These are phyloP conservation scores for Equus przewalskii DNA, from an alignment of 2,113 vertebrate genomes.

Conservation along the genomic window DNA sequence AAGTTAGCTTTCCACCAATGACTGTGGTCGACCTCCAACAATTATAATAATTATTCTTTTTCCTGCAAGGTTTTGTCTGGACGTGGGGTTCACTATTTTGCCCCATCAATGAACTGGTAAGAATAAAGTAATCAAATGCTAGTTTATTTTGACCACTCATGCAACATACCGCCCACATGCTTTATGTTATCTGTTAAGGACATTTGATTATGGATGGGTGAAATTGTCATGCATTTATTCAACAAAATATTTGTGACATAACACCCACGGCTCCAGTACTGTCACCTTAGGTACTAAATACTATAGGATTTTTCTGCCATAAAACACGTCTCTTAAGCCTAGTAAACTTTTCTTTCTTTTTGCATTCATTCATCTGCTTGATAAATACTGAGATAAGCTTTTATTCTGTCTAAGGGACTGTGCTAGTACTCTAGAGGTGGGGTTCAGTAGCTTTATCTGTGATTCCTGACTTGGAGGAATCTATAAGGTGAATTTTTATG, in stretches of 20 bases:
- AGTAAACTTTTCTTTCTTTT: not conserved
- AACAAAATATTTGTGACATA: not conserved
- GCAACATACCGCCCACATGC: not conserved
- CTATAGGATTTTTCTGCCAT: not conserved
- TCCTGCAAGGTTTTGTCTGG: conserved; percentile 35
- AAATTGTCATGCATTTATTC: conserved; percentile 44
- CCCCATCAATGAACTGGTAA: not conserved
- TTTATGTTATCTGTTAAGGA: not conserved
- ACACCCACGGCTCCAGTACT: not conserved
- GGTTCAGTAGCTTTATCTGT: not conserved
- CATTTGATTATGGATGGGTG: not conserved
- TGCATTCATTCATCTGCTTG: not conserved
- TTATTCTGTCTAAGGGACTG: not conserved
- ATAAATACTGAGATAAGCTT: not conserved
- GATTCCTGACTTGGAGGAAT: not conserved
- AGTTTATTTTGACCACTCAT: conserved; percentile 27
- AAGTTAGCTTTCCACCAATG: conserved; percentile 60
- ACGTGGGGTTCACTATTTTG: not conserved
- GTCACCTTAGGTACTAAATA: not conserved
- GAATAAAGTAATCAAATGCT: conserved; percentile 46
- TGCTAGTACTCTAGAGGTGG: not conserved
- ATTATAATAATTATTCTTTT: conserved; percentile 72
- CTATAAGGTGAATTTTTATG: not conserved
- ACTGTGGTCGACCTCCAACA: conserved; percentile 42
- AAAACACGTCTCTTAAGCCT: not conserved